Conservation (phyloP, 1,140 invertebrate genomes). For the Drosophila teissieri region DNA sequence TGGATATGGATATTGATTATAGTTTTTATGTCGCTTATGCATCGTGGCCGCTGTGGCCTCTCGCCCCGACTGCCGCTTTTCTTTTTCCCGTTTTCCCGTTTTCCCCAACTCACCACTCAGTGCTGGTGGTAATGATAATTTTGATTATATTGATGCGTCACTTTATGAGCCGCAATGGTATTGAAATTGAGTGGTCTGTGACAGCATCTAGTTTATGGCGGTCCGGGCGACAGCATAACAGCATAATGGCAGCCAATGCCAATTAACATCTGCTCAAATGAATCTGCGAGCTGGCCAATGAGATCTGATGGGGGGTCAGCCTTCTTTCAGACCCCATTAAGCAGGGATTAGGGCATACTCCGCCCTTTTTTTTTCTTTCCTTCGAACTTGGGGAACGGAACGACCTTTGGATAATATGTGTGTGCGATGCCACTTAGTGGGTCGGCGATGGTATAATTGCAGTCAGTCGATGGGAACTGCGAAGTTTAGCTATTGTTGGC, state of each 20-base stretch:
- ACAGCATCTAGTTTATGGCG: conserved; percentile 66
- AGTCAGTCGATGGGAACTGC: conserved; percentile 36
- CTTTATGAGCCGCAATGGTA: conserved; percentile 81
- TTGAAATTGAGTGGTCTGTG: conserved; percentile 81
- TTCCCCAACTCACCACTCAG: conserved; percentile 8
- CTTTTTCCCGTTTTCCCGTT: not conserved
- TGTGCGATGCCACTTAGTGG: conserved; percentile 18
- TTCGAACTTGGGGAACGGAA: not conserved
- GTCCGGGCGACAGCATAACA: conserved; percentile 29
- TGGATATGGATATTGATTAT: conserved; percentile 83
- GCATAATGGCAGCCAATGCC: conserved; percentile 53
- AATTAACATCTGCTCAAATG: conserved; percentile 72
- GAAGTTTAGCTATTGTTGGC: conserved; percentile 43
- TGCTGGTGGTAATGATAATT: conserved; percentile 72
- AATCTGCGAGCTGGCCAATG: conserved; percentile 15
- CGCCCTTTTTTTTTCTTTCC: not conserved
- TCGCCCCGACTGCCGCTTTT: not conserved
- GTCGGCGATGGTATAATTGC: conserved; percentile 31
- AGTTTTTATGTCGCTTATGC: conserved; percentile 73
- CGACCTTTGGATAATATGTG: conserved; percentile 20
- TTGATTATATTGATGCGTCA: conserved; percentile 83
- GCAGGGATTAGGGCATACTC: conserved; percentile 25
- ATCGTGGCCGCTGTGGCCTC: conserved; percentile 40
- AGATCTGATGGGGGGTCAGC: conserved; percentile 34
- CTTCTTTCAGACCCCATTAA: conserved; percentile 40